phyloP scores from a whole-genome alignment of 2,113 vertebrate species.

The Copsychus sechellarum region DNA sequence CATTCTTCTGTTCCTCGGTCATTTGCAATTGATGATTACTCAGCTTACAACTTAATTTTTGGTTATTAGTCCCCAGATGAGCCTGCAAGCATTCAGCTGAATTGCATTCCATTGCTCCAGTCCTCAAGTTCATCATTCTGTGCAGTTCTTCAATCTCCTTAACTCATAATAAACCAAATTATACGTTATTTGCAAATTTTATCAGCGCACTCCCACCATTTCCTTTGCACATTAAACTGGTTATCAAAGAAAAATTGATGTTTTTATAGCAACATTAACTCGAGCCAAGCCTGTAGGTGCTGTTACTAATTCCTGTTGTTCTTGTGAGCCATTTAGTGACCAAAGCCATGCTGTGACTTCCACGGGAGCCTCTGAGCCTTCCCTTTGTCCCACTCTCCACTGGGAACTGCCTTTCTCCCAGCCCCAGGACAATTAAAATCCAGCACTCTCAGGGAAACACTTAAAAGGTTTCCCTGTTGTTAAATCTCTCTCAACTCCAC shows the following conservation, averaged over 20 bases:
- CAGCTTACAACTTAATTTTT: slow-evolving; percentile 58
- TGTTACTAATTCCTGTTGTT: background rate
- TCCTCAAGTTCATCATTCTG: slow-evolving; percentile 16
- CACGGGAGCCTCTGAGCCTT: background rate
- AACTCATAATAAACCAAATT: slow-evolving; percentile 18
- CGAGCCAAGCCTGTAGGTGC: background rate
- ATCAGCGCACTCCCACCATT: background rate
- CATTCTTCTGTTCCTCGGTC: background rate
- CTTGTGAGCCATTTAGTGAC: background rate
- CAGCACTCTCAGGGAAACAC: background rate
- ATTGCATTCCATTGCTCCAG: background rate
- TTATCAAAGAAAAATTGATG: slow-evolving; percentile 2
- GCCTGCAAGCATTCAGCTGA: background rate
- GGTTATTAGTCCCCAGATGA: slow-evolving; percentile 42
- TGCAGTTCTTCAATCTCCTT: background rate
- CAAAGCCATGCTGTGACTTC: background rate
- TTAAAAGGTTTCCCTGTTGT: background rate
- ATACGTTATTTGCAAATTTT: background rate
- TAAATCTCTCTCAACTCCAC: slow-evolving; percentile 1
- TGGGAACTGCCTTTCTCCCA: background rate
- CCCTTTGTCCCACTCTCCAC: background rate
- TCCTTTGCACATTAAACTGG: background rate
- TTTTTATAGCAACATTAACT: slow-evolving; percentile 35
- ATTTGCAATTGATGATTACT: slow-evolving; percentile 36
- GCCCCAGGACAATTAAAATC: background rate